Base-by-base conservation (phyloP, 2,797 vertebrate genomes). In the Catamblyrhynchus diadema region DNA sequence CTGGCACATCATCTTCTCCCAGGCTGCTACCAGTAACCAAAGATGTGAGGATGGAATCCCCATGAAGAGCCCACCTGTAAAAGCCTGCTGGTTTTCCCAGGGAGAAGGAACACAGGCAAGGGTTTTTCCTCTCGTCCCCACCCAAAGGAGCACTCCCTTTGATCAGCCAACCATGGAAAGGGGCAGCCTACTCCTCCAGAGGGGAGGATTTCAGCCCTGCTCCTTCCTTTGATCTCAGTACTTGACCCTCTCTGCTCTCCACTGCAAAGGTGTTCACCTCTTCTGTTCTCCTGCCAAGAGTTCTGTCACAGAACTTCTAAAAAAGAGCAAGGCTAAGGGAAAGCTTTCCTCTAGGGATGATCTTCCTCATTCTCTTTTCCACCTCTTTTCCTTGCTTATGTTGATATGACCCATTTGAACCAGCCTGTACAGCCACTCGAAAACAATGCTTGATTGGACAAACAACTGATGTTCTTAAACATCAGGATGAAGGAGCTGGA, bases 11-110 rank as follows among this genome's bases (percentile, higher is more conserved):
- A 66, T 1, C 47, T 48, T 72, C 41, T 54, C 48, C 33, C 12
- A 69, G 19, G 14, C 37, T 69, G 67, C 35, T 88, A 60, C 20
- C 69, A n/a, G 47, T 21, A 83, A 54, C 30, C 44, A n/a, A 67
- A 84, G 45, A 69, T 9, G 4, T 5, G 20, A 72, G 50, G 12
- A 45, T 25, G 8, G 41, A 69, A 81, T 50, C 1, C 0, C 39
- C 12, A 8, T 1, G 2, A 42, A 45, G 42, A 72, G 41, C 22
- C 50, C 37, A 64, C 8, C 17, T 16, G 4, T 3, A 10, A 0
- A 1, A 83, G 45, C 12, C 53, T 71, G 21, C 20, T 44, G 14
- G 30, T 37, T 81, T 88, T 70, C 28, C 41, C 54, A 66, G 25
- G 28, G 12, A 75, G 39, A 47, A 92, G 41, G 21, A 78, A 64